These are phyloP conservation scores for Tetrapedia diversipes DNA, from an alignment of 2,888 invertebrate genomes.

Conservation along the genomic window DNA sequence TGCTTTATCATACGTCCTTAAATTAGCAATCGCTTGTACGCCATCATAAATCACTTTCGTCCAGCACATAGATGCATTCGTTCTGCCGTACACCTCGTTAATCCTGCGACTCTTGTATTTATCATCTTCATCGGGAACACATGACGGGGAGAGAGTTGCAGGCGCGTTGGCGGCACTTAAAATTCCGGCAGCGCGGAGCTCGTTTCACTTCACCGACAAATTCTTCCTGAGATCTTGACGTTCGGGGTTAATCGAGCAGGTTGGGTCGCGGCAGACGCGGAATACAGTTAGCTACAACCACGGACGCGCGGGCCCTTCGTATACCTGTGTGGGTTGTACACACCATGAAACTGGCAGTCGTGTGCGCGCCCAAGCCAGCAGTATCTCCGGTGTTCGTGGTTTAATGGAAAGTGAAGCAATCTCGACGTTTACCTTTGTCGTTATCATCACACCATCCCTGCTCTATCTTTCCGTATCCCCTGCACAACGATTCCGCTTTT, in stretches of 20 bases:
- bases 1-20: too few relatives aligned
- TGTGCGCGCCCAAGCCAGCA: conserved; percentile 18
- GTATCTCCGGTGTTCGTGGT: conserved; percentile 58
- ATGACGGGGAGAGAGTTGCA: too few relatives aligned
- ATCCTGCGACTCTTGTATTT: neutral
- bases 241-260: conserved; percentile 74
- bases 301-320: conserved; percentile 24
- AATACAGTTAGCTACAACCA: conserved; percentile 19
- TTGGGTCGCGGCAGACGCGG: conserved; percentile 58
- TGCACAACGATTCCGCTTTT: neutral
- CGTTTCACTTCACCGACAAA: neutral
- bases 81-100: too few relatives aligned
- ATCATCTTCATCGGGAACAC: neutral
- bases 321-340: conserved; percentile 33
- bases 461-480: conserved; percentile 7
- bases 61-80: too few relatives aligned
- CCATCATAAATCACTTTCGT: too few relatives aligned
- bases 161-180: neutral
- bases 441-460: conserved; percentile 68
- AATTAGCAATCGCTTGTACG: too few relatives aligned
- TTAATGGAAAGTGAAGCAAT: conserved; percentile 77
- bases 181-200: neutral
- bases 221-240: conserved; percentile 14
- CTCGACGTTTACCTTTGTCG: conserved; percentile 73
- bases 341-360: conserved; percentile 17